Evolutionary conservation across 1,140 invertebrate genomes (phyloP).

Genomic region (Drosophila dunni): DNA sequence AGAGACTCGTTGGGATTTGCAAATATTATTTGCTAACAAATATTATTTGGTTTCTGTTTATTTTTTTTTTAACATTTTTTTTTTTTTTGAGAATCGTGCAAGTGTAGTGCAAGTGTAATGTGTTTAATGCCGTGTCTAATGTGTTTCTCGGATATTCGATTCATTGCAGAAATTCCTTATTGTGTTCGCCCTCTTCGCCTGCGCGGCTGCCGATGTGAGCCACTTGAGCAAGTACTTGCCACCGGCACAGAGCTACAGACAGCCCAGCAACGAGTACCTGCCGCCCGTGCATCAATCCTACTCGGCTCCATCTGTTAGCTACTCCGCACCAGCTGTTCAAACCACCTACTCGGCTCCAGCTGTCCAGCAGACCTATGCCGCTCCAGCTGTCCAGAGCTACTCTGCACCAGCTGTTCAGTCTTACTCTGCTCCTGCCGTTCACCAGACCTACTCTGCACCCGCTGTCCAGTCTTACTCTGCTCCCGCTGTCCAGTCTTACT

Average conservation of each 20-base stretch:
- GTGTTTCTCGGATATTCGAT: constrained; percentile 16
- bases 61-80: not conserved
- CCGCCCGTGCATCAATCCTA: constrained; percentile 56
- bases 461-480: constrained; percentile 31
- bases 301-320: constrained; percentile 36
- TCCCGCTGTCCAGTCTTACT: constrained; percentile 32
- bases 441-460: constrained; percentile 34
- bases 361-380: constrained; percentile 23
- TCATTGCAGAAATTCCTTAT: constrained; percentile 78
- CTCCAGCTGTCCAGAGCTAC: constrained; percentile 40
- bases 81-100: constrained; percentile 22
- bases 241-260: constrained; percentile 50
- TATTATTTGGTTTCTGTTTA: constrained; percentile 1
- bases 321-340: constrained; percentile 35
- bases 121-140: constrained; percentile 32
- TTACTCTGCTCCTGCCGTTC: constrained; percentile 49
- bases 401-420: constrained; percentile 43
- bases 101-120: constrained; percentile 10
- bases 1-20: not conserved
- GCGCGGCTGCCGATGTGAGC: constrained; percentile 79
- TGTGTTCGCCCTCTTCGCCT: constrained; percentile 77
- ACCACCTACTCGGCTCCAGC: constrained; percentile 22
- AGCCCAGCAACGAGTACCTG: constrained; percentile 71
- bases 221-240: constrained; percentile 73
- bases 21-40: not conserved